Evolutionary conservation across 2,888 invertebrate genomes (phyloP), one percentile per base, ranked within the genome.

Genomic region (Blastobasis adustella): DNA sequence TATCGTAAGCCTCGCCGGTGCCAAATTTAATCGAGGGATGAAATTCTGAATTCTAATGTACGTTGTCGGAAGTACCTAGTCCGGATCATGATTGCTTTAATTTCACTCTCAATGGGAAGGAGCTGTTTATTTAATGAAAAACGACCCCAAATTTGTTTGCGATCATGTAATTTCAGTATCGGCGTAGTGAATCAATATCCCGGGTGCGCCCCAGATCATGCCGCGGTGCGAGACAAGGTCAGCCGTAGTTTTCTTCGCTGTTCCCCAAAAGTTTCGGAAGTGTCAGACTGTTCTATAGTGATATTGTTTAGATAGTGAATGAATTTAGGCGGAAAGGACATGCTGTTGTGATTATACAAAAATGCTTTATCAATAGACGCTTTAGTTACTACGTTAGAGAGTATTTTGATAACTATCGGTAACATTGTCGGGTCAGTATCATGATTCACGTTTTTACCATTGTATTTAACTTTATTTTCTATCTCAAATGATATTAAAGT

Each of bases 341-440:
- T 77, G 82, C 76, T 72, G 81, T 82, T 86, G 85, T 85, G 85
- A 84, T 85, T 84, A 82, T 82, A 84, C 80, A 80, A 80, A 53
- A 69, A 85, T 85, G 84, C 85, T 88, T 87, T 85, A 86, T 83
- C 71, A 72, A 81, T 79, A 84, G 79, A 81, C 81, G 86, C 86
- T 84, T 85, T 84, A 85, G 84, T 71, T 74, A 75, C 75, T 81
- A 82, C 71, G 67, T 81, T 84, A 84, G 81, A 73, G 50, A 67
- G 79, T 82, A 82, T 81, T 82, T 84, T 83, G 74, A 80, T 79
- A 81, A 76, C 10, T 36, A 10, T 36, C 45, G 23, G 45, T 10
- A 45, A 10, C 10, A 45, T 10, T 8, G 6, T n/a, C 7, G 1
- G 45, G 45, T 36, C 7, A 44, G 44, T 40, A 9, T 40, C 6